Evolutionary conservation across 2,888 invertebrate genomes (phyloP).

Genomic region (Drosophila anomalata): DNA sequence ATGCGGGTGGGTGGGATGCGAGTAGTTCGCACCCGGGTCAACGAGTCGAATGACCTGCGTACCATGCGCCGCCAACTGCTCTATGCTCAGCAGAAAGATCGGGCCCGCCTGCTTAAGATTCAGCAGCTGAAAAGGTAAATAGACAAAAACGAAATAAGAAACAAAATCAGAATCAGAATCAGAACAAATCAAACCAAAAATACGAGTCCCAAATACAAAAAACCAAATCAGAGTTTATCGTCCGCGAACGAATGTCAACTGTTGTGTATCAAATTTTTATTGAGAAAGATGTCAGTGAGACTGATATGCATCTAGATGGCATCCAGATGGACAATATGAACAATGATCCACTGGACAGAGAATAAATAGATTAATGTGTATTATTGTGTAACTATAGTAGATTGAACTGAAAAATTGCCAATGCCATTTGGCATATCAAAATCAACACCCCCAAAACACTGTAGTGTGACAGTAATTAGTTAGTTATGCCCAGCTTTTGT

Average conservation of each 20-base stretch:
- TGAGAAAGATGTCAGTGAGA: background rate
- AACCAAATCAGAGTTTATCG: background rate
- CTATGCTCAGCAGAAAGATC: conserved; percentile 83
- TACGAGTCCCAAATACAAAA: conserved; percentile 17
- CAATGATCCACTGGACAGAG: background rate
- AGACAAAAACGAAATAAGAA: conserved; percentile 23
- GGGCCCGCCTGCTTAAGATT: conserved; percentile 82
- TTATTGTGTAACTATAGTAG: conserved; percentile 39
- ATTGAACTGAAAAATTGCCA: conserved; percentile 15
- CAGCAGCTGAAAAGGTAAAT: conserved; percentile 84
- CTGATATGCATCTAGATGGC: background rate
- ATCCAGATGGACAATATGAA: background rate
- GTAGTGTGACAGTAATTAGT: conserved; percentile 47
- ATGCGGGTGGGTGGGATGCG: conserved; percentile 79
- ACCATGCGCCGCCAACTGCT: conserved; percentile 83
- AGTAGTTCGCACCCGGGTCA: conserved; percentile 73
- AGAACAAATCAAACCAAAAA: conserved; percentile 33
- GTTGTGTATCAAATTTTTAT: background rate
- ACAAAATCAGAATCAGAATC: conserved; percentile 26
- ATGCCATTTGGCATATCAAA: background rate
- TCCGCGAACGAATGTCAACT: background rate
- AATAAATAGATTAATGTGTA: conserved; percentile 15
- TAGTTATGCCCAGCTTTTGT: conserved; percentile 39
- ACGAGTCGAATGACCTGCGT: conserved; percentile 81
- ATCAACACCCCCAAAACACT: conserved; percentile 47